Evolutionary conservation across 2,113 vertebrate genomes (phyloP).

Genomic region (Bettongia penicillata): DNA sequence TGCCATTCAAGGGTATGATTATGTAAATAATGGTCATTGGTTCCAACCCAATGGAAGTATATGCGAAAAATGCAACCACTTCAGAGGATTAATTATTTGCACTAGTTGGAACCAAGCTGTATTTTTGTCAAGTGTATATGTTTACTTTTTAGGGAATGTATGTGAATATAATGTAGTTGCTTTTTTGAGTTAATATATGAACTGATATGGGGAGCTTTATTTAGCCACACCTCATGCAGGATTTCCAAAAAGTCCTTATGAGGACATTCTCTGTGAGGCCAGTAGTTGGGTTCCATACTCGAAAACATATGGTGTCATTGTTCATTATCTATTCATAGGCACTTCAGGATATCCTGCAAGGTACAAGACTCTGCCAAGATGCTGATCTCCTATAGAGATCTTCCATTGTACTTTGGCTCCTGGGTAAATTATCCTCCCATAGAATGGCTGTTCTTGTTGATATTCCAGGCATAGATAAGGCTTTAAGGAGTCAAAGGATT

Average conservation of each 20-base stretch:
- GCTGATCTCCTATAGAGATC: not conserved
- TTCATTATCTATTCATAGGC: constrained; percentile 26
- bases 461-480: not conserved
- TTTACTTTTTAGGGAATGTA: not conserved
- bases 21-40: not conserved
- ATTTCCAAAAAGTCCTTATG: not conserved
- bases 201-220: not conserved
- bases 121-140: not conserved
- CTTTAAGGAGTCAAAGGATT: constrained; percentile 32
- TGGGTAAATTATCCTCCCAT: constrained; percentile 5
- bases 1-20: not conserved
- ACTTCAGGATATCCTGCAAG: constrained; percentile 28
- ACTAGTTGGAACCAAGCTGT: not conserved
- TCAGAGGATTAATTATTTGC: not conserved
- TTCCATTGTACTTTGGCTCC: constrained; percentile 27
- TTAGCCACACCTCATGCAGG: not conserved
- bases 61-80: not conserved
- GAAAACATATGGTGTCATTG: not conserved
- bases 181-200: not conserved
- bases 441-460: constrained; percentile 22
- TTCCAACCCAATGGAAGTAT: not conserved
- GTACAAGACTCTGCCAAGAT: constrained; percentile 33
- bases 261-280: not conserved
- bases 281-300: not conserved
- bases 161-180: not conserved